Base-by-base conservation (phyloP, 2,888 invertebrate species). In the Dyspetes luteomarginatus region DNA sequence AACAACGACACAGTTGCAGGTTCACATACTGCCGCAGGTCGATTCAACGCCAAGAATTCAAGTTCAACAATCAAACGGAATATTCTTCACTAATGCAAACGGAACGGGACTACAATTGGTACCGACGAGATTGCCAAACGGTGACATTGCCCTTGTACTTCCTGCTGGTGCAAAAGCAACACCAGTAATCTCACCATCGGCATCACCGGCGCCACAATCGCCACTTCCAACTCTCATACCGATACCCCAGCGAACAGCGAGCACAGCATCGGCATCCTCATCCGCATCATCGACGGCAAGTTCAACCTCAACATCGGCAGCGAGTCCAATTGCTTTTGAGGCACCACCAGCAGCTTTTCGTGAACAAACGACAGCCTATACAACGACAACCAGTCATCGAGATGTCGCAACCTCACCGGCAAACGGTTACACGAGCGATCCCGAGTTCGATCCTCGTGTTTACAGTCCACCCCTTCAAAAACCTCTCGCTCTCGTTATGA, bases 61-160 rank as follows among this genome's bases (percentile, higher is more conserved):
- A 78, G 90, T 90, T 12, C 91, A 92, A 77, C 91, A 91, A 50
- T 92, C 93, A 41, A 93, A 93, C 83, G 94, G 95, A 0, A 94
- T 95, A 82, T 94, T 94, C 86, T 92, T 95, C 85, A 94, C 94
- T 87, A 96, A 96, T 86, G 95, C 96, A 24, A 94, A 94, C 17
- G 95, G 95, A 0, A 94, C 94, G 4, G 95, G 95, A 0, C 94
- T 97, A 1, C 96, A 96, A 82, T 92, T 97, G 67, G 96, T 97
- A 12, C 97, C 97, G 22, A 97, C 97, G 9, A 94, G 97, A 83
- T 90, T 97, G 17, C 94, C 97, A 24, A 97, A 97, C 88, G 97
- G 97, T 0, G 97, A 96, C 91, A 95, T 97, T 83, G 97, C 97
- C 0, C 93, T 97, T 17, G 95, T 97, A 0, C 90, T 97, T 73